Evolutionary conservation across 2,797 vertebrate species (phyloP), one percentile per base, ranked within the genome.

Genomic region (Cephalopachus bancanus): DNA sequence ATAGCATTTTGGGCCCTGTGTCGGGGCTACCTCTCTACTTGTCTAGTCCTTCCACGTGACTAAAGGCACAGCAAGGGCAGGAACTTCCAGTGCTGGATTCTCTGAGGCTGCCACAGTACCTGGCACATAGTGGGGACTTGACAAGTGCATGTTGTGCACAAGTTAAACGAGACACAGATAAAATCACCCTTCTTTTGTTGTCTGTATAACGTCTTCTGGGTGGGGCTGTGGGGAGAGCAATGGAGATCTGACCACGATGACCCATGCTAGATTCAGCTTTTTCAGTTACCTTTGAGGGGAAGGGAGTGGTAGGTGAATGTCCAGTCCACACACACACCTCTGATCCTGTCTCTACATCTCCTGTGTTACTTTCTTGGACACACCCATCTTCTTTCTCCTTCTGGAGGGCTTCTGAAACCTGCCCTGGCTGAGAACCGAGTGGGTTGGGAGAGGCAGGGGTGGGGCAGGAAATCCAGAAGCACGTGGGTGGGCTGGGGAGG

Each of bases 161-260:
- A n/a, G 16, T n/a, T 78, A 83, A 49, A 19, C 14, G 28, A 69
- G 49, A 19, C 51, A 53, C 72, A 65, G 49, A 33, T 26, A 24
- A 59, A 86, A 69, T 11, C 33, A n/a, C 9, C 28, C 33, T 86
- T 53, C 44, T 44, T 44, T 44, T 20, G 44, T 30, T 60, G 26
- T 69, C 44, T 59, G 12, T 14, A 37, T 44, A 16, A 57, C n/a
- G 59, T 33, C 37, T 79, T 75, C 44, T 55, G 59, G 65, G 30
- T 5, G 20, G 33, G 15, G 9, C 1, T 1, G 19, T 17, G 7
- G 24, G 75, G 17, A 80, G 4, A 33, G 10, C 5, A 30, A 0
- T 16, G 79, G 49, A 64, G 14, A 71, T 37, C 53, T 65, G n/a
- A 28, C 14, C 37, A 62, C 44, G 37, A 10, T 67, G 83, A 85